Evolutionary conservation across 2,888 invertebrate genomes (phyloP).

Genomic region (Metalampra italica): DNA sequence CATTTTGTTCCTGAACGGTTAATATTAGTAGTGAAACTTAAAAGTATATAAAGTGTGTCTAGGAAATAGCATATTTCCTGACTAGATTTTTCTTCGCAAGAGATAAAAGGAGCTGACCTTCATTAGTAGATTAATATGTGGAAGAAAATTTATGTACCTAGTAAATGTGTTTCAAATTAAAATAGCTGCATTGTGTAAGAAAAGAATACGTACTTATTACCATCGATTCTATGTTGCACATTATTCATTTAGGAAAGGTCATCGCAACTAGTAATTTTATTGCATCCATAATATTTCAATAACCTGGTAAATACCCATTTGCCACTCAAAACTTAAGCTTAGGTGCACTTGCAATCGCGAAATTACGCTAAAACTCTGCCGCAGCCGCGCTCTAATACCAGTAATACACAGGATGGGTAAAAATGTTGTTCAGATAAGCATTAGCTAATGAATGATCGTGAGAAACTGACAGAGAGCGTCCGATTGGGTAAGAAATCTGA

Average conservation of each 20-base stretch:
- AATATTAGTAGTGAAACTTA: no score
- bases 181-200: no score
- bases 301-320: not conserved
- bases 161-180: no score
- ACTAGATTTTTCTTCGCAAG: no score
- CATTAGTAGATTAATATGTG: no score
- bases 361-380: slow-evolving; percentile 4
- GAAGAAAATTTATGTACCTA: no score
- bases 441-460: slow-evolving; percentile 10
- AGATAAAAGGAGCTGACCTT: no score
- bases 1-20: no score
- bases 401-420: slow-evolving; percentile 2
- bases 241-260: not conserved
- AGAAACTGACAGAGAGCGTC: not conserved
- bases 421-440: slow-evolving; percentile 3
- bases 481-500: not conserved
- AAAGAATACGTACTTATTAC: no score
- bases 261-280: not conserved
- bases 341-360: not conserved
- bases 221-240: not conserved
- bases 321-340: not conserved
- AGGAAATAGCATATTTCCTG: no score
- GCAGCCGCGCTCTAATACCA: slow-evolving; percentile 2
- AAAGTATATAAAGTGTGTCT: no score
- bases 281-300: not conserved